A percentile compares a stretch with the other conserved stretches of the same genome.
Evolutionary conservation across 2,888 invertebrate genomes (phyloP).

Genomic region (Ichneumon xanthorius): DNA sequence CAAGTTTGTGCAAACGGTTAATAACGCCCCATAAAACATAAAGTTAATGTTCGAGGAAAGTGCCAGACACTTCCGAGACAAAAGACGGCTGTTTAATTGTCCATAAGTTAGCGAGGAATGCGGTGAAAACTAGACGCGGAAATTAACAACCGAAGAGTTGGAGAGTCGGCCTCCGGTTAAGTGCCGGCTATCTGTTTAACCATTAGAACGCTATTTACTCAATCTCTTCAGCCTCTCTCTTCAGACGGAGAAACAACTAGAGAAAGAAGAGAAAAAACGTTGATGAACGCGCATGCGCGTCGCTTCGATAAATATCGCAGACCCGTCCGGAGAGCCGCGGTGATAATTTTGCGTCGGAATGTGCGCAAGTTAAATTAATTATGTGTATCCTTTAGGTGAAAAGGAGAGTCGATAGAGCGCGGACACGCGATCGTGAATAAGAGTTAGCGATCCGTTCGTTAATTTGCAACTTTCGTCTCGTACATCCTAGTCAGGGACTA

Average conservation of each 20-base stretch:
- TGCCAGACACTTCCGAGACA: slow-evolving; percentile 19
- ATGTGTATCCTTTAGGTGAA: background rate
- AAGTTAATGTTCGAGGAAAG: slow-evolving; percentile 4
- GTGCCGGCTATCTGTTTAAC: slow-evolving; percentile 42
- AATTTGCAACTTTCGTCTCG: slow-evolving; percentile 60
- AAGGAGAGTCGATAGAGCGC: slow-evolving; percentile 13
- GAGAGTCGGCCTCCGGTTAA: slow-evolving; percentile 11
- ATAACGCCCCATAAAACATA: background rate
- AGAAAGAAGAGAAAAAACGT: slow-evolving; percentile 9
- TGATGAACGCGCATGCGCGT: slow-evolving; percentile 10
- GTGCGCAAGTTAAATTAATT: slow-evolving; percentile 33
- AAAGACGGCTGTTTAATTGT: slow-evolving; percentile 51
- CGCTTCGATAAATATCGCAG: slow-evolving; percentile 56
- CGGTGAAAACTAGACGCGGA: slow-evolving; percentile 59
- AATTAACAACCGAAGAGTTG: slow-evolving; percentile 52
- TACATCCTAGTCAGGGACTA: slow-evolving; percentile 15
- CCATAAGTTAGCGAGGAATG: slow-evolving; percentile 48
- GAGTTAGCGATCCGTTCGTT: slow-evolving; percentile 51
- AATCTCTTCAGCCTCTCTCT: slow-evolving; percentile 20
- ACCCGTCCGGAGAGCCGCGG: slow-evolving; percentile 7
- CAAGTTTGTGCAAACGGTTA: background rate
- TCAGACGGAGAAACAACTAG: background rate
- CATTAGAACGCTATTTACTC: slow-evolving; percentile 60
- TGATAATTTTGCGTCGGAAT: slow-evolving; percentile 53
- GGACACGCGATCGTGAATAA: slow-evolving; percentile 49